Percentiles rank a stretch among this genome's conserved stretches.
phyloP scores from a whole-genome alignment of 1,140 invertebrate species.

The Archivesica marissinica region DNA sequence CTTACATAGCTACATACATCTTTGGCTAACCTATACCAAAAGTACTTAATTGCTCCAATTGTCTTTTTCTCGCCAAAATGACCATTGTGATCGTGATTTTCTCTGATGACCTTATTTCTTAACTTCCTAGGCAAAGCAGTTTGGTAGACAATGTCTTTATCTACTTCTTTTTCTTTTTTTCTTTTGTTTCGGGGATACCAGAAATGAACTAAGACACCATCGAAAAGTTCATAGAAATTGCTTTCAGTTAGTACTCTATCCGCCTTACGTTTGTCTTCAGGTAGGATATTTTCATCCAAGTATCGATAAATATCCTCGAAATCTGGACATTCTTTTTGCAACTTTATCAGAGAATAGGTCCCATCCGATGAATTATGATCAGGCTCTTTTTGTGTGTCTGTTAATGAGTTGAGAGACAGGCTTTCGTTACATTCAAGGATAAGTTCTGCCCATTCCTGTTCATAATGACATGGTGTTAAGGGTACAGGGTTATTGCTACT shows the following conservation, averaged over 20 bases:
- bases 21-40: slow-evolving; percentile 47
- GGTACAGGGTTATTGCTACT: no score
- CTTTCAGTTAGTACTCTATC: slow-evolving; percentile 35
- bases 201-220: slow-evolving; percentile 62
- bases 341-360: not conserved
- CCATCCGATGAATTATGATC: not conserved
- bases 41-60: slow-evolving; percentile 53
- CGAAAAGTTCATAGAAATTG: slow-evolving; percentile 53
- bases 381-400: not conserved
- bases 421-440: not conserved
- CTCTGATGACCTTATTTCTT: slow-evolving; percentile 45
- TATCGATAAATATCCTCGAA: slow-evolving; percentile 52
- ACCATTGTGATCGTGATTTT: slow-evolving; percentile 59
- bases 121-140: slow-evolving; percentile 57
- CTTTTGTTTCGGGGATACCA: slow-evolving; percentile 56
- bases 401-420: not conserved
- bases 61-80: slow-evolving; percentile 56
- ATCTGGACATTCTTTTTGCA: slow-evolving; percentile 7
- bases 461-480: no score
- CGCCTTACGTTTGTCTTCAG: slow-evolving; percentile 43
- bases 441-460: not conserved
- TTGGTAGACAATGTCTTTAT: slow-evolving; percentile 29
- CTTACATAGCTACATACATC: slow-evolving; percentile 25
- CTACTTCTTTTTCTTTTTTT: slow-evolving; percentile 30
- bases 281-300: slow-evolving; percentile 17